Conservation (phyloP, 2,888 invertebrate species). For the Drosophila prostipennis region DNA sequence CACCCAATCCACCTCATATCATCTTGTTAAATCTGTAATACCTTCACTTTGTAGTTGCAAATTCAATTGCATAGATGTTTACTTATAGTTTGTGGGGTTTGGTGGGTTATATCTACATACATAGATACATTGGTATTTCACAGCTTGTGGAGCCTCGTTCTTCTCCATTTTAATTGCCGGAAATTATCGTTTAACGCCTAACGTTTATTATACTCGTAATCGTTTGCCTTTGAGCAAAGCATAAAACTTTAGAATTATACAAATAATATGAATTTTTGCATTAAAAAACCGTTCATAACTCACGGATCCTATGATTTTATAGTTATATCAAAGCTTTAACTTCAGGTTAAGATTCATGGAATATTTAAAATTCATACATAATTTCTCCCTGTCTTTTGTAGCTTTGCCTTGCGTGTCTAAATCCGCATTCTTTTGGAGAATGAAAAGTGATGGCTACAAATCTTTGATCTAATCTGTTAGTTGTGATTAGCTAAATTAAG, state of each 20-base stretch:
- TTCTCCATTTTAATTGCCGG: conserved; percentile 24
- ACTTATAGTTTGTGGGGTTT: background rate
- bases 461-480: conserved; percentile 19
- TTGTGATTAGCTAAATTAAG: conserved; percentile 20
- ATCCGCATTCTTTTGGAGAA: conserved; percentile 22
- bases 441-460: conserved; percentile 14
- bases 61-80: conserved; percentile 5
- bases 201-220: conserved; percentile 11
- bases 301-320: too few relatives aligned
- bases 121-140: background rate
- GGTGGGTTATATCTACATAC: background rate
- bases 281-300: too few relatives aligned
- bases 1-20: conserved; percentile 2
- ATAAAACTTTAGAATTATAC: too few relatives aligned
- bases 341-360: background rate
- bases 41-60: conserved; percentile 2
- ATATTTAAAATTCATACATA: background rate
- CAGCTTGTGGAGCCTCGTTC: conserved; percentile 4
- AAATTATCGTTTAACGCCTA: conserved; percentile 39
- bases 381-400: background rate
- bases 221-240: background rate
- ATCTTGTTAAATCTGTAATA: background rate
- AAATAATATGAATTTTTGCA: too few relatives aligned
- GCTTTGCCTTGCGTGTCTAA: conserved; percentile 6
- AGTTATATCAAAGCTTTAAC: background rate